Evolutionary conservation across 2,113 vertebrate species (phyloP).

Genomic region (Okapia johnstoni): DNA sequence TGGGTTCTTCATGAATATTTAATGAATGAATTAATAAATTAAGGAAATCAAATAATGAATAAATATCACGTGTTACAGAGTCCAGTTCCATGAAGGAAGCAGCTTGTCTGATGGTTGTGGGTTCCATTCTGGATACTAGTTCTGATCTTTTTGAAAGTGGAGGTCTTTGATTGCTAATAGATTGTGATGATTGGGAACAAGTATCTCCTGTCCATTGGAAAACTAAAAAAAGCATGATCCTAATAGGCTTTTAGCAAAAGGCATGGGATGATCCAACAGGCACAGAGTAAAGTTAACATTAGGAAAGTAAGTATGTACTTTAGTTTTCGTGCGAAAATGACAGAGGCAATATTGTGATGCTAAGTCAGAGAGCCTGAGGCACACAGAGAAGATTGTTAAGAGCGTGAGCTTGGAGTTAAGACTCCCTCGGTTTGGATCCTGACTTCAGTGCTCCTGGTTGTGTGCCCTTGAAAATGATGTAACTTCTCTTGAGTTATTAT

Average conservation of each 20-base stretch:
- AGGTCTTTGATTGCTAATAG: neutral
- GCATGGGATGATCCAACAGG: neutral
- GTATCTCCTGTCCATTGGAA: neutral
- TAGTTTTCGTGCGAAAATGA: neutral
- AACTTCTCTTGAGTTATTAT: neutral
- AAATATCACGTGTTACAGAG: neutral
- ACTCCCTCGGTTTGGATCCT: neutral
- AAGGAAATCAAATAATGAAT: neutral
- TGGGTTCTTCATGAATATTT: conserved; percentile 26
- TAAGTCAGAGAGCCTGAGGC: neutral
- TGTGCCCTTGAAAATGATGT: neutral
- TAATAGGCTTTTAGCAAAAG: neutral
- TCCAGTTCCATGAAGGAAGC: neutral
- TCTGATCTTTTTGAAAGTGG: neutral
- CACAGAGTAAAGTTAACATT: neutral
- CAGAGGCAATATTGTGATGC: neutral
- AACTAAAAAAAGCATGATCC: neutral
- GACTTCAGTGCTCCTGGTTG: neutral
- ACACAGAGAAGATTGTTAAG: too few relatives aligned
- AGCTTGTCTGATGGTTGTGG: neutral
- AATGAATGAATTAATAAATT: conserved; percentile 10
- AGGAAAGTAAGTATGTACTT: neutral
- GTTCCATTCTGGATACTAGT: neutral
- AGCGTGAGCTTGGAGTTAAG: neutral
- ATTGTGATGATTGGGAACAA: neutral